Evolutionary conservation across 1,140 invertebrate species (phyloP).

Genomic region (Pogonus chalceus): DNA sequence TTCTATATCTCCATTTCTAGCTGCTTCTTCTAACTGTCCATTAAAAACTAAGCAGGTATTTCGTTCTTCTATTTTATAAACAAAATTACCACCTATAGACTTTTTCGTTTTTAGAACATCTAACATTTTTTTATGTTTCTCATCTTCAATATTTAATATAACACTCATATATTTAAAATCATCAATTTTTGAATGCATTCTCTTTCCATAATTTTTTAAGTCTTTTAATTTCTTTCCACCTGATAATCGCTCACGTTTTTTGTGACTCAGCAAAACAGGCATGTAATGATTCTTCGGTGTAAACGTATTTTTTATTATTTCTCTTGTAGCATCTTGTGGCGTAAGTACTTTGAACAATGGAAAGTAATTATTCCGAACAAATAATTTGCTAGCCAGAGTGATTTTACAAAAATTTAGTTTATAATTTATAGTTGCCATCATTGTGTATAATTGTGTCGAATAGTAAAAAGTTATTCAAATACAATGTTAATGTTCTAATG

Average conservation of each 20-base stretch:
- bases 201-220: background rate
- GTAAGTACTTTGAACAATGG: conserved; percentile 71
- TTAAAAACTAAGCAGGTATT: conserved; percentile 58
- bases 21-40: conserved; percentile 56
- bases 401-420: conserved; percentile 67
- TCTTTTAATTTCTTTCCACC: background rate
- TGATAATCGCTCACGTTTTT: conserved; percentile 24
- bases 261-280: conserved; percentile 55
- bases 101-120: background rate
- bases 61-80: conserved; percentile 35
- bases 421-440: conserved; percentile 28
- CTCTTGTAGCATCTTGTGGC: conserved; percentile 63
- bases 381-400: conserved; percentile 64
- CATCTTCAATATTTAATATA: background rate
- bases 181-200: background rate
- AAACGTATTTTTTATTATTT: conserved; percentile 1
- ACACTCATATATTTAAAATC: conserved; percentile 6
- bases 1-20: conserved; percentile 57
- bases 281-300: conserved; percentile 55
- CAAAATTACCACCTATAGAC: background rate
- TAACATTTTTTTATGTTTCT: background rate
- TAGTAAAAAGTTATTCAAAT: too few relatives aligned
- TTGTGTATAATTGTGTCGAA: too few relatives aligned
- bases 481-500: too few relatives aligned
- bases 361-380: conserved; percentile 75